Base-by-base conservation (phyloP, 1,140 invertebrate species). In the Solen grandis region DNA sequence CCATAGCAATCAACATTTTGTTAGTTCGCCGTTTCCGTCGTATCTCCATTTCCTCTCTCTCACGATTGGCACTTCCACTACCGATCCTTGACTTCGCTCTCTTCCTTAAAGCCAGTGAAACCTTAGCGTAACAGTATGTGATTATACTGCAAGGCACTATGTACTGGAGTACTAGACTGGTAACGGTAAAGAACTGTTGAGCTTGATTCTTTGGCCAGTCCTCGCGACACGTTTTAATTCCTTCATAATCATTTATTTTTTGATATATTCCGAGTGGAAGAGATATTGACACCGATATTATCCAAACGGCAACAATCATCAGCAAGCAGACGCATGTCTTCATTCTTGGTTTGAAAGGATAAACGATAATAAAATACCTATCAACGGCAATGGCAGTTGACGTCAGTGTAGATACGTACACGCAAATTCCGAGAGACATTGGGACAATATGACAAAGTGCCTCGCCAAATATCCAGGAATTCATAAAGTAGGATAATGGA, bases 1-100 rank as follows among this genome's bases (percentile, higher is more conserved):
- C 98, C 97, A 99, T 99, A 0, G 97, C 96, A 82, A 99, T 98
- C 13, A 99, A 93, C 98, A 99, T 99, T 81, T 96, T 94, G 85
- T 95, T 95, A 22, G 94, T 95, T 59, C 94, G 85, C 82, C 97
- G 96, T 19, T 97, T 97, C 59, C 96, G 93, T 83, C 94, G 85
- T 33, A 92, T 91, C 82, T 92, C 92, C 78, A 89, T 82, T 85
- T 91, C 88, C 54, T 92, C 90, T 66, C 89, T 94, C 92, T 86
- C 87, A 92, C 89, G 95, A 94, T 54, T 96, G 95, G 19, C 94
- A 93, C 89, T 97, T 95, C 92, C 98, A 95, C 87, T 95, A 94
- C 72, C 95, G 10, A 92, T 89, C 81, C 88, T 88, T 57, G 86
- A 86, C 57, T 86, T 86, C 33, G 92, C 86, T n/a, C 93, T 82